Evolutionary conservation across 1,140 invertebrate genomes (phyloP), one percentile per base, ranked within the genome.

Genomic region (Steinernema khuongi): DNA sequence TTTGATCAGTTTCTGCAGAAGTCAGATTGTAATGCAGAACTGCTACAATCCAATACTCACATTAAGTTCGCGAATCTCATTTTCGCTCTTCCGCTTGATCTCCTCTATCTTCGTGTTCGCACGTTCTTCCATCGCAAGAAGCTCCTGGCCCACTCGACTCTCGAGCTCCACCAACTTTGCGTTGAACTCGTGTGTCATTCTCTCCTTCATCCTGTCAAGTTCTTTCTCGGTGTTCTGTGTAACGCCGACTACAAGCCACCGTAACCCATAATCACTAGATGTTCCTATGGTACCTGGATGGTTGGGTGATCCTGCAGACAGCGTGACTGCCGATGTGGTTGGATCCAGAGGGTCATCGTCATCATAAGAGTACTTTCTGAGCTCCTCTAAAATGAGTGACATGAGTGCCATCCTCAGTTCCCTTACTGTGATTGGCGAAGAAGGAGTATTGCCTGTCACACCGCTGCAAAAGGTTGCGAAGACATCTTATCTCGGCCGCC

Each of bases 1-100:
- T 60, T 60, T 60, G 50, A 60, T 60, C 19, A 60, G 50, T 22
- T 60, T 60, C 50, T 60, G 36, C 7, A 41, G n/a, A 41, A 41
- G n/a, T 41, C 36, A 7, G n/a, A n/a, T 11, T 41, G 7, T 41
- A 41, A 7, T 41, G 36, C 7, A 7, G 7, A 41, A 7, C n/a
- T 41, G 7, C 36, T 11, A 41, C n/a, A 41, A n/a, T 60, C 4
- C 19, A n/a, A n/a, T 14, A 26, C 50, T 60, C 50, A 60, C 50
- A 60, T 60, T 60, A 2, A 60, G 19, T 22, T 60, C 50, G 11
- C 50, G 11, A 26, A 60, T 60, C 19, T 60, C 50, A 22, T 60
- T 60, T 26, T 60, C 50, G 50, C 50, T 60, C 50, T 60, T 7
- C 22, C 50, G 11, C 26, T 60, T 60, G 22, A 60, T 60, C 50